Conservation (phyloP, 2,113 vertebrate species). For the Ovibos moschatus region DNA sequence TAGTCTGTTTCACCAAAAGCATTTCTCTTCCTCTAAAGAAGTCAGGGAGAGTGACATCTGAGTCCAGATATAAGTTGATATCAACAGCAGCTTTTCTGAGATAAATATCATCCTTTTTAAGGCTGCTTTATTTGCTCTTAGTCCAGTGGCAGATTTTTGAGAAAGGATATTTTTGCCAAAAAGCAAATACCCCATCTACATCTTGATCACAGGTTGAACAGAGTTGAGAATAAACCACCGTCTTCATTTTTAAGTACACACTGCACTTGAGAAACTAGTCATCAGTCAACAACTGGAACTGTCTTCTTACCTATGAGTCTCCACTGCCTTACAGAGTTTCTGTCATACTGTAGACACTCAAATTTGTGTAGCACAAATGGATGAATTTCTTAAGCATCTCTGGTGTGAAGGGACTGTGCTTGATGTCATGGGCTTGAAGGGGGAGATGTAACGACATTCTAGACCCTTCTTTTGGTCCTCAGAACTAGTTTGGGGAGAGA, state of each 20-base stretch:
- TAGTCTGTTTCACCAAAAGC: background rate
- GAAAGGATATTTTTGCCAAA: constrained; percentile 12
- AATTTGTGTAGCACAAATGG: background rate
- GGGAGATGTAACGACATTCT: background rate
- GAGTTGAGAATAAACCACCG: background rate
- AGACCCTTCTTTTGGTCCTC: background rate
- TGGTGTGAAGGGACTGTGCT: background rate
- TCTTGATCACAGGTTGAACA: background rate
- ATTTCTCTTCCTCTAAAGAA: constrained; percentile 19
- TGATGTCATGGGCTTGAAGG: background rate
- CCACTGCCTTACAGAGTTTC: background rate
- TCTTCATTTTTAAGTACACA: background rate
- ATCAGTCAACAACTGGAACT: background rate
- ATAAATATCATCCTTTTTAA: background rate
- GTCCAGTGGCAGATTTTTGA: background rate
- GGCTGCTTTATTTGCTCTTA: background rate
- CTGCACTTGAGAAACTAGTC: background rate
- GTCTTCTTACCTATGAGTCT: background rate
- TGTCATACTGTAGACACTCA: background rate
- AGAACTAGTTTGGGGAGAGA: background rate
- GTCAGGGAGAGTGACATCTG: background rate
- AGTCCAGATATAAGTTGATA: background rate
- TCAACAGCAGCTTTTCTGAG: constrained; percentile 11
- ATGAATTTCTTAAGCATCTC: background rate
- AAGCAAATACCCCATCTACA: background rate